Evolutionary conservation across 2,888 invertebrate genomes (phyloP).

Genomic region (Cheilosia scutellata): DNA sequence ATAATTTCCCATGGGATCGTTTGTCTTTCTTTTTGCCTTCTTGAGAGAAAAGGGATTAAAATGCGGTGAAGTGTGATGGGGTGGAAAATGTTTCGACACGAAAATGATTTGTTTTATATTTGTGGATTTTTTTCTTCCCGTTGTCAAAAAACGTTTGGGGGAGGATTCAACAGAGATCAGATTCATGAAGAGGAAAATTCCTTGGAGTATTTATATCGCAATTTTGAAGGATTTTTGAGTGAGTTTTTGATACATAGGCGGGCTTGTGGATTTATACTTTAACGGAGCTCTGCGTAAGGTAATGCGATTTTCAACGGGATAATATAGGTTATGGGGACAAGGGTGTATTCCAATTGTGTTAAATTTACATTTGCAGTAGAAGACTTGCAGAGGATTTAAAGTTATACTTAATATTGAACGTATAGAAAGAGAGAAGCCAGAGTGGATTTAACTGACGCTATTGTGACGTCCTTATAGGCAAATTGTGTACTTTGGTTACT

Average conservation of each 20-base stretch:
- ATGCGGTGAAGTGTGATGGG: constrained; percentile 65
- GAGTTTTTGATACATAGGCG: neutral
- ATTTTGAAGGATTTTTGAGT: constrained; percentile 44
- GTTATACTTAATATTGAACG: no score
- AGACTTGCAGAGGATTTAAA: no score
- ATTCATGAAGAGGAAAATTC: constrained; percentile 43
- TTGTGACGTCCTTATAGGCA: no score
- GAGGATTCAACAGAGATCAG: neutral
- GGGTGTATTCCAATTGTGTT: no score
- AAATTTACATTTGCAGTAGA: no score
- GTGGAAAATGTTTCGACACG: constrained; percentile 63
- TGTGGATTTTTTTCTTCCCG: neutral
- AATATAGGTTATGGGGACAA: no score
- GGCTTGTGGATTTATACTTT: neutral
- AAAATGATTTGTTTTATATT: constrained; percentile 71
- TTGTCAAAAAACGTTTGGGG: constrained; percentile 1
- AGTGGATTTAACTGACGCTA: no score
- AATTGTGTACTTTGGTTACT: no score
- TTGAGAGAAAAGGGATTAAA: constrained; percentile 60
- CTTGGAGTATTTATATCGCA: constrained; percentile 68
- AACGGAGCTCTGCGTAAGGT: no score
- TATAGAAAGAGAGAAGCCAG: no score
- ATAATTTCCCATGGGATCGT: constrained; percentile 72
- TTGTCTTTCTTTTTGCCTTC: constrained; percentile 26
- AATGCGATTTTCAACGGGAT: no score